phyloP scores from a whole-genome alignment of 2,888 invertebrate genomes.

The Octonoba sinensis region DNA sequence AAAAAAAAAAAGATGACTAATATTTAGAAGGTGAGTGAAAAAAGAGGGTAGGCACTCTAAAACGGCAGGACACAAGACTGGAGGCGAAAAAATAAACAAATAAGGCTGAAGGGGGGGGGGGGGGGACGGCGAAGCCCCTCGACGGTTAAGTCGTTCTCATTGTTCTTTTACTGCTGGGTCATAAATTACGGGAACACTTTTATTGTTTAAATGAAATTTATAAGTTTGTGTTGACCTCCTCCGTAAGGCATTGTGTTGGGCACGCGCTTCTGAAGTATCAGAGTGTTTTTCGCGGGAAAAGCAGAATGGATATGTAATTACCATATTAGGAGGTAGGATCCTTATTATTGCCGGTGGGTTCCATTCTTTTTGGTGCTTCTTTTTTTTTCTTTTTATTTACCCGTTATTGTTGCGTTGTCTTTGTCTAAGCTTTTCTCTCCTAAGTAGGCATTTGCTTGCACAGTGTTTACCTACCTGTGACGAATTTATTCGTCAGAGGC shows the following conservation, averaged over 20 bases:
- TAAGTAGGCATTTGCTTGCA: conserved; percentile 50
- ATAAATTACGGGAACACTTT: conserved; percentile 58
- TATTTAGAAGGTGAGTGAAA: too few species aligned
- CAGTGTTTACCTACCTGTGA: conserved; percentile 57
- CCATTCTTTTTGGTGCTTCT: conserved; percentile 31
- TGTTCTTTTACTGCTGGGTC: conserved; percentile 60
- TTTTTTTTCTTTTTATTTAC: conserved; percentile 21
- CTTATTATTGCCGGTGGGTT: conserved; percentile 35
- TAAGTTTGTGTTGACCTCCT: conserved; percentile 57
- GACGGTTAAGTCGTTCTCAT: conserved; percentile 50
- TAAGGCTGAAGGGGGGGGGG: neutral
- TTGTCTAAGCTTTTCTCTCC: conserved; percentile 25
- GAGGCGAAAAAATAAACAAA: too few species aligned
- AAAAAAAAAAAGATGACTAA: too few species aligned
- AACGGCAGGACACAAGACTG: too few species aligned
- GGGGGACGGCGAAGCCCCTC: conserved; percentile 14
- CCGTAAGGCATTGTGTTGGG: conserved; percentile 44
- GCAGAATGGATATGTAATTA: conserved; percentile 40
- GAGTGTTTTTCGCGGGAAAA: conserved; percentile 31
- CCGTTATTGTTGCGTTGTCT: conserved; percentile 44
- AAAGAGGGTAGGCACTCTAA: neutral
- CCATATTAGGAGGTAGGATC: conserved; percentile 53
- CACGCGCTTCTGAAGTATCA: conserved; percentile 36
- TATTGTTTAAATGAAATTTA: conserved; percentile 63
- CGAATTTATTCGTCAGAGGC: conserved; percentile 36